Conservation (phyloP, 2,888 invertebrate genomes). For the Drepanosiphum platanoidis region DNA sequence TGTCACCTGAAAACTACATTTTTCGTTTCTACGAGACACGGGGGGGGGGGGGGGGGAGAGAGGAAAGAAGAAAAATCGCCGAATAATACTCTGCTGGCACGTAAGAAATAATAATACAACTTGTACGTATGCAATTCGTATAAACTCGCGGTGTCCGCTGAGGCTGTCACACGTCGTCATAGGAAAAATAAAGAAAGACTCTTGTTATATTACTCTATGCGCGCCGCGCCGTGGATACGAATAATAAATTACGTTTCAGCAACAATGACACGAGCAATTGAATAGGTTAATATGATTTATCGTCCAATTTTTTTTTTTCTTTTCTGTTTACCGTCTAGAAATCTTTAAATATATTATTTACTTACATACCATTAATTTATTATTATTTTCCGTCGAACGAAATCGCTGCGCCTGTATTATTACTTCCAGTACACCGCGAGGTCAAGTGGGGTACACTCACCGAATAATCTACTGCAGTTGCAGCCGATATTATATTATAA, state of each 20-base stretch:
- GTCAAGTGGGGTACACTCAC: conserved; percentile 2
- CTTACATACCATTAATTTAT: conserved; percentile 31
- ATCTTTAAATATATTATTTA: conserved; percentile 49
- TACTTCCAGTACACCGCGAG: not conserved
- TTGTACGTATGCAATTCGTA: conserved; percentile 29
- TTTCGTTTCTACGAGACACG: not conserved
- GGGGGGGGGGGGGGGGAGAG: no score
- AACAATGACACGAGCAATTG: conserved; percentile 35
- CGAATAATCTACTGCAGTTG: not conserved
- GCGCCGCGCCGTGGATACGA: not conserved
- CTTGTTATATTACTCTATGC: not conserved
- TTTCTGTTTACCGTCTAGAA: conserved; percentile 18
- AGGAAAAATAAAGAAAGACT: not conserved
- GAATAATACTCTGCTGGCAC: not conserved
- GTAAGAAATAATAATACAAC: not conserved
- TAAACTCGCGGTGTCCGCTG: conserved; percentile 11
- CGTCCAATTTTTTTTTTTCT: no score
- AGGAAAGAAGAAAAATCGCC: conserved; percentile 13
- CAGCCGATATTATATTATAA: not conserved
- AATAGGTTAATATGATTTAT: conserved; percentile 43
- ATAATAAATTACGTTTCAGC: conserved; percentile 36
- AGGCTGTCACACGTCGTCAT: conserved; percentile 17
- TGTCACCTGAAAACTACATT: not conserved
- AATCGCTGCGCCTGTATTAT: not conserved
- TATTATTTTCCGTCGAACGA: not conserved